Evolutionary conservation across 2,797 vertebrate species (phyloP), one percentile per base, ranked within the genome.

Genomic region (Anguilla megastoma): DNA sequence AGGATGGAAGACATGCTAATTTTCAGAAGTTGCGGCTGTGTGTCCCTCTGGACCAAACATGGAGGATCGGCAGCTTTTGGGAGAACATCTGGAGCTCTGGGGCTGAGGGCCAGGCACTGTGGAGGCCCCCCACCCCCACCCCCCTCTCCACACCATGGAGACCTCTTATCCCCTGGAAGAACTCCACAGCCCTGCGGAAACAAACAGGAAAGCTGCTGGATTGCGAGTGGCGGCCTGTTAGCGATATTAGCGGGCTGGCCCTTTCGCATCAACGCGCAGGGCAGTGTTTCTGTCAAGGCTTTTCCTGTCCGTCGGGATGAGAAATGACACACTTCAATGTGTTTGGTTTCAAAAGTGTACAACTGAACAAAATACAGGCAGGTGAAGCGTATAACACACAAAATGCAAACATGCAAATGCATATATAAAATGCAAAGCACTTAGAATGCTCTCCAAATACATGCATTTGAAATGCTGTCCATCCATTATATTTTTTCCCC

Each of bases 81-180:
- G 89, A 86, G 89, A 93, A 95, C 95, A 96, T 95, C 94, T 95
- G 95, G 94, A 54, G 88, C 90, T 71, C 88, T 87, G 92, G 92
- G 90, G 91, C 86, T 56, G 91, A 0, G 88, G 91, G 92, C 93
- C 93, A 92, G 91, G 88, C 94, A 90, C 91, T 24, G 90, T 90
- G 94, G 93, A 95, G 95, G 93, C 94, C 94, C 88, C 88, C 56
- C 89, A 90, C 85, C 58, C 6, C 24, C 66, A 1, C 7, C 69
- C 27, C 2, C 30, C n/a, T 3, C 83, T 36, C 30, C 33, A 36
- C 74, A 41, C 33, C 84, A 88, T 84, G 88, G 86, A 86, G 30
- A 33, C 91, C 91, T 79, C 93, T 90, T 90, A 86, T 92, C 91
- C 89, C 88, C 18, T 88, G 87, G 88, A 90, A 50, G 90, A 92